Base-by-base conservation (phyloP, 2,888 invertebrate genomes). In the Sinodicranocentrus sp. region DNA sequence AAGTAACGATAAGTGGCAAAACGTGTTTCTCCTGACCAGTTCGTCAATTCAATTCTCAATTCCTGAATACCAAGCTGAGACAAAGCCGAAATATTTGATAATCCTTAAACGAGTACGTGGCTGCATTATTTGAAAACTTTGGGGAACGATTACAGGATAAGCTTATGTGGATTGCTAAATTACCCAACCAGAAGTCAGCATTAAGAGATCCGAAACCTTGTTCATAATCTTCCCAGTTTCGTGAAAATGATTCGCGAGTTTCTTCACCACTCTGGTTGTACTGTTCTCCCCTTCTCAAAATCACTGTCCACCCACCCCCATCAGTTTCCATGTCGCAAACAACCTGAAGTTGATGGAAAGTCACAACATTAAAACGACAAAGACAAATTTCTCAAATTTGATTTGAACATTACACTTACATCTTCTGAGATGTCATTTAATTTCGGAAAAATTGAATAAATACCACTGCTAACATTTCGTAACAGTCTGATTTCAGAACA, bases 231-330 rank as follows among this genome's bases (percentile, higher is more conserved):
- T 44, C 57, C 86, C 86, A 86, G 23, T 39, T 65, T 33, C 79
- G 28, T 25, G 61, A 73, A 52, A 86, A 84, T 10, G 68, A 52
- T 48, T 73, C 84, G 8, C 82, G 21, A 10, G 17, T 33, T 28
- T 63, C 65, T 10, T 23, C 39, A 21, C 5, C 13, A 15, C 13
- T 21, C 0, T 43, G 21, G 25, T 33, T 15, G 28, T 67, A 19
- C 23, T 52, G 17, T 21, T 48, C 59, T 2, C 77, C 77, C 17
- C 84, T 23, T 21, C 85, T n/a, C 59, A 84, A 84, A 33, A 86
- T 86, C 15, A 86, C 73, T 8, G 86, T 86, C 86, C 86, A 86
- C 0, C 86, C 86, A 2, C 86, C 86, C 8, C 86, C 86, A 26
- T 84, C 82, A 17, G 86, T 85, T 25, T 59, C 33, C 61, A 85